These are phyloP conservation scores for Tympanoctomys barrerae DNA, from an alignment of 2,797 vertebrate species.

Conservation along the genomic window DNA sequence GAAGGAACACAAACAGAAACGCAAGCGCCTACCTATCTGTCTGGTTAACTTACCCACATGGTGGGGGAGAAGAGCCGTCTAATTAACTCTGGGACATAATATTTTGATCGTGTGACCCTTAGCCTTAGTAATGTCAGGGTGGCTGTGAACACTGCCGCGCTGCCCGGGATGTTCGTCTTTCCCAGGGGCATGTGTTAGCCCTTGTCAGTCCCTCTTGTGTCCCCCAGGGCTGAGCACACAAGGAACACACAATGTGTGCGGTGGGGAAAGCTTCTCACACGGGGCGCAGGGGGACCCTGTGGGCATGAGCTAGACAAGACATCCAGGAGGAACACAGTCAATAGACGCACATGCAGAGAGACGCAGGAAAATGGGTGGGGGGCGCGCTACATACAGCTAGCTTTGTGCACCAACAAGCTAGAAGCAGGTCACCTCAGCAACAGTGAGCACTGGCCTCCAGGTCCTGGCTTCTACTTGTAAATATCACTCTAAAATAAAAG, in stretches of 20 bases:
- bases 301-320: neutral
- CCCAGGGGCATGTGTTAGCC: neutral
- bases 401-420: neutral
- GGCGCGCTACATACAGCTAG: neutral
- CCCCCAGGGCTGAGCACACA: neutral
- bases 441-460: neutral
- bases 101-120: neutral
- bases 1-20: neutral
- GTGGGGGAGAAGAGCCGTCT: neutral
- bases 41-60: neutral
- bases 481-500: constrained; percentile 2
- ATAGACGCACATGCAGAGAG: neutral
- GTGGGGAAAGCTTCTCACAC: neutral
- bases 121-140: constrained; percentile 16
- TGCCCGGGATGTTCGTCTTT: neutral
- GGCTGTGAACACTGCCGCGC: neutral
- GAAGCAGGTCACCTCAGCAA: neutral
- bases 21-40: neutral
- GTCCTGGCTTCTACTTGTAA: neutral
- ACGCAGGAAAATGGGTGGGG: neutral
- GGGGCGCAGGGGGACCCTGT: neutral
- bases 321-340: neutral
- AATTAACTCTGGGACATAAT: neutral
- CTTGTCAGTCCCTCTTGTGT: neutral
- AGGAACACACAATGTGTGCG: neutral